phyloP scores from a whole-genome alignment of 2,888 invertebrate species.

The Sclerodermus sp. region DNA sequence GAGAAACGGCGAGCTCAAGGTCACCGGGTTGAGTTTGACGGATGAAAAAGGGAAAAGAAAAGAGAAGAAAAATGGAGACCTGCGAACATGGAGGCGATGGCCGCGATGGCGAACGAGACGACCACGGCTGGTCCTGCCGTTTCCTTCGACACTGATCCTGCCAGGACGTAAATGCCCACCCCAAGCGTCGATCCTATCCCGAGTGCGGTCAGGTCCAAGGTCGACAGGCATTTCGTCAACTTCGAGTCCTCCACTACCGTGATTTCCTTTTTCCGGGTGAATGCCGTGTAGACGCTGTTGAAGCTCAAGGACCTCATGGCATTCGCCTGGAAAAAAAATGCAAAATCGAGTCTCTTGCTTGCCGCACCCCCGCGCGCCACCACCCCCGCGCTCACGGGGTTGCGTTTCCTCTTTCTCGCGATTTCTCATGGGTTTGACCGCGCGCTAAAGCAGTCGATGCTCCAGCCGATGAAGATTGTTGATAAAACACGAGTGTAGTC shows the following conservation, averaged over 20 bases:
- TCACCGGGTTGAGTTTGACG: no score
- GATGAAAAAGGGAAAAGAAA: no score
- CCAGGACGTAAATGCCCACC: conserved; percentile 88
- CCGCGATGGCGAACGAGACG: conserved; percentile 85
- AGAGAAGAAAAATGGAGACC: no score
- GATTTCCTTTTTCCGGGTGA: conserved; percentile 41
- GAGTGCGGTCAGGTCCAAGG: conserved; percentile 80
- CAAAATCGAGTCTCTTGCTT: no score
- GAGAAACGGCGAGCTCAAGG: no score
- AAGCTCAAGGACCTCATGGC: conserved; percentile 28
- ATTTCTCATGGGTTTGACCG: no score
- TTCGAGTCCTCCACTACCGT: conserved; percentile 27
- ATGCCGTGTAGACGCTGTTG: conserved; percentile 23
- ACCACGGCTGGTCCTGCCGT: conserved; percentile 86
- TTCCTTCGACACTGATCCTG: conserved; percentile 79
- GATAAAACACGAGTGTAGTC: no score
- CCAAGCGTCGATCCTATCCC: conserved; percentile 84
- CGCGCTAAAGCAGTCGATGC: no score
- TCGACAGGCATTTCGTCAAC: conserved; percentile 74
- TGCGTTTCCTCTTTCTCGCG: no score
- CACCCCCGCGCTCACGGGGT: no score
- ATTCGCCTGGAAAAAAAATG: conserved; percentile 22
- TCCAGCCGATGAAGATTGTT: no score
- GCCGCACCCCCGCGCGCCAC: no score
- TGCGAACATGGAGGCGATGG: conserved; percentile 86